Base-by-base conservation (phyloP, 2,113 vertebrate species). In the Alligator mississippiensis region DNA sequence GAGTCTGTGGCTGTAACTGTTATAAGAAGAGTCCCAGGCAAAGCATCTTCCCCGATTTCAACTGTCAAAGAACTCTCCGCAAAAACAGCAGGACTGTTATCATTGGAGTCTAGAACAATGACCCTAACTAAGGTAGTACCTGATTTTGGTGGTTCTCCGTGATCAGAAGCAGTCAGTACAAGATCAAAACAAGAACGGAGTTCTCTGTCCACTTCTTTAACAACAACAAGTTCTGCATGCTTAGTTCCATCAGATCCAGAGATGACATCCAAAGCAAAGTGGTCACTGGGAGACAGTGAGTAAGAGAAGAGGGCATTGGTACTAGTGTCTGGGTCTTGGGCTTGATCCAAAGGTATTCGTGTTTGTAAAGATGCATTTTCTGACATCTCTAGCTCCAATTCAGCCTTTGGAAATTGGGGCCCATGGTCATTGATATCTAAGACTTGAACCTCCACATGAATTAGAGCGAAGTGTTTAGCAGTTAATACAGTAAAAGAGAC, bases 301-400 rank as follows among this genome's bases (percentile, higher is more conserved):
- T 99, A 99, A 28, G 97, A 98, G 93, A 99, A 98, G 68, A 97
- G 96, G 5, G 98, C 97, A 0, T 99, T 99, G 25, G 95, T 93
- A 14, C 99, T 99, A 0, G 97, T 96, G 0, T 99, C 99, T 0
- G 98, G 98, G 79, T 99, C 99, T 75, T 98, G 91, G 1, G 99
- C 99, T 86, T 98, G 97, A 78, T 99, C 99, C 97, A 99, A 95
- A 0, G 98, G 99, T 38, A 99, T 98, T n/a, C 98, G 96, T 2
- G 98, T 99, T 21, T 76, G 93, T 55, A 99, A 95, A 10, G 98
- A 97, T 1, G 98, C 98, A 0, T 98, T 98, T 97, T 99, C 99
- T 0, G 99, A 99, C 92, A 99, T 99, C 96, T 99, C 99, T 87
- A 99, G 97, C 88, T 99, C 99, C 96, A 99, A 98, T 59, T 98